Evolutionary conservation across 1,140 invertebrate species (phyloP), one percentile per base, ranked within the genome.

Genomic region (Galleria mellonella): DNA sequence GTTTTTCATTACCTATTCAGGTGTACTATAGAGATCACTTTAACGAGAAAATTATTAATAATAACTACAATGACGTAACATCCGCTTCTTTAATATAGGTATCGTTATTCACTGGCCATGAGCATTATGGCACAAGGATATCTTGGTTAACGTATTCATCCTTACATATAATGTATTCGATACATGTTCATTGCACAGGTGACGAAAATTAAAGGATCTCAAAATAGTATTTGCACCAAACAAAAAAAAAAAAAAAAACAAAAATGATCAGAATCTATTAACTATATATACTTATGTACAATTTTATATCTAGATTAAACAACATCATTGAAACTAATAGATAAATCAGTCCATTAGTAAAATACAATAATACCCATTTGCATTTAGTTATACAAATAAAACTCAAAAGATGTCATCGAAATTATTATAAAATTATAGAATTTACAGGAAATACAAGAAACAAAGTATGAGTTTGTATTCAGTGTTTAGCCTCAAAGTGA

Each of bases 291-390:
- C 43, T 45, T 43, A 45, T 55, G 44, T 55, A 47, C 51, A 63
- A n/a, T 12, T 56, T 49, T 50, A 47, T 46, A 33, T 48, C 43
- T 55, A 50, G 48, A 13, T 53, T 31, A 45, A 51, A 29, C 29
- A 38, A 33, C 47, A 39, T 30, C 46, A 45, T 55, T 55, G 47
- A 57, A 32, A 36, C 51, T 66, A 66, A 55, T 46, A 46, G 39
- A 65, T 53, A 55, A 51, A 47, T 65, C 62, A 65, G 62, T 65
- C 62, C 51, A 66, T 57, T 66, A 62, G 52, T 56, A 54, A 55
- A 59, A 52, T 48, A 53, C 43, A 31, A 43, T 40, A 43, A 43
- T 48, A 50, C 23, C 13, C 38, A 30, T 35, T 35, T 14, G 2
- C 14, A 14, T 35, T 9, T 9, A 37, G 8, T 37, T 5, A 6